A percentile compares a stretch with the other conserved stretches of the same genome.
Conservation (phyloP, 2,888 invertebrate genomes). For the Cheilosia vernalis region DNA sequence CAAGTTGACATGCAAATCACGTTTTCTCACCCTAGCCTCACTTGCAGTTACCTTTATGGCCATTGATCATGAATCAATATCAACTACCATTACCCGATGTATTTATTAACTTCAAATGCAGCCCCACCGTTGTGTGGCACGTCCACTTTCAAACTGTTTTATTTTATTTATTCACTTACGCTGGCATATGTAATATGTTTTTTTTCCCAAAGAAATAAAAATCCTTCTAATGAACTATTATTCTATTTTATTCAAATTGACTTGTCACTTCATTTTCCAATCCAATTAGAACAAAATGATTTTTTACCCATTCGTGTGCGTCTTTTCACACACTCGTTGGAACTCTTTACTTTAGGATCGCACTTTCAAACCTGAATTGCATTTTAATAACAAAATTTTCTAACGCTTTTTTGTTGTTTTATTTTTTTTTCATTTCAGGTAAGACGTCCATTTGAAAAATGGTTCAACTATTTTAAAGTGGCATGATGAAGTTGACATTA, state of each 20-base stretch:
- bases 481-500: constrained; percentile 48
- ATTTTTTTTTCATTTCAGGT: constrained; percentile 62
- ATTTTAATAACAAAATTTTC: constrained; percentile 44
- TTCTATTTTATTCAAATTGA: constrained; percentile 57
- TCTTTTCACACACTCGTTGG: constrained; percentile 10
- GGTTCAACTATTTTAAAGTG: constrained; percentile 16
- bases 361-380: constrained; percentile 54
- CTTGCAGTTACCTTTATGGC: constrained; percentile 17
- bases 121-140: background rate
- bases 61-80: constrained; percentile 54
- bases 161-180: constrained; percentile 18
- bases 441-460: constrained; percentile 62
- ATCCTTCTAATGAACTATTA: constrained; percentile 60
- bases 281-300: constrained; percentile 51
- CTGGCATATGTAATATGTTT: background rate
- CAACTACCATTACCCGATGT: background rate
- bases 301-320: background rate
- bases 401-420: constrained; percentile 20
- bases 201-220: constrained; percentile 37
- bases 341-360: background rate
- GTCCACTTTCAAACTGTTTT: constrained; percentile 22
- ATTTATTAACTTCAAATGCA: background rate
- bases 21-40: constrained; percentile 41
- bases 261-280: constrained; percentile 57
- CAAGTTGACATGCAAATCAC: constrained; percentile 37